Conservation (phyloP, 2,797 vertebrate species). For the Lophotriccus pileatus region DNA sequence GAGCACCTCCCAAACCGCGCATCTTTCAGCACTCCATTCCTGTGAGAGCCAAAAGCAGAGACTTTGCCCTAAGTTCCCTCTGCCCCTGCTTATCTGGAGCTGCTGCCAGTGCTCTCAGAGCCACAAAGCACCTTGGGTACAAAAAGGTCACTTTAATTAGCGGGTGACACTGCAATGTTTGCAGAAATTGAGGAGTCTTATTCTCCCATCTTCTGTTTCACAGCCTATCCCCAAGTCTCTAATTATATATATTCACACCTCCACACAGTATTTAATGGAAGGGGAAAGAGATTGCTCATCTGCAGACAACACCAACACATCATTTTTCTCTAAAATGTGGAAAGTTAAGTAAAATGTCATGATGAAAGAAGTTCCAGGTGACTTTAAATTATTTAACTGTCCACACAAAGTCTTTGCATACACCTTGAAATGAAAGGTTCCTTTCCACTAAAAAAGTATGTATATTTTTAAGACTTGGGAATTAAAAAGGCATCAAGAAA, state of each 20-base stretch:
- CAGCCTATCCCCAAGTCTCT: neutral
- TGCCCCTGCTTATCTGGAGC: neutral
- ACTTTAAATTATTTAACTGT: neutral
- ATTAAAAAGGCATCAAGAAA: neutral
- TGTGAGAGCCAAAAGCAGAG: neutral
- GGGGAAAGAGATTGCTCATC: neutral
- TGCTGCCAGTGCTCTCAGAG: neutral
- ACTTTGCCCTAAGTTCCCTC: neutral
- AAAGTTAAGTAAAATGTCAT: neutral
- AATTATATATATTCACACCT: constrained; percentile 13
- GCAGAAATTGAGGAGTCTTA: neutral
- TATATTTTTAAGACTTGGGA: neutral
- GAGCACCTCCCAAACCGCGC: neutral
- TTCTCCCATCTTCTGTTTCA: neutral
- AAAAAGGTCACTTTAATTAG: neutral
- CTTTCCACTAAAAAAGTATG: neutral
- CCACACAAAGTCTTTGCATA: neutral
- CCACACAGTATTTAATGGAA: neutral
- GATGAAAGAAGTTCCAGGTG: neutral
- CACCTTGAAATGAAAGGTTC: neutral
- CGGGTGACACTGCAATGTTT: neutral
- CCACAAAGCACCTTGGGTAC: neutral
- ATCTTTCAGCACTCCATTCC: neutral
- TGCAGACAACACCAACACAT: neutral
- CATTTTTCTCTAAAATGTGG: neutral